phyloP scores from a whole-genome alignment of 1,140 invertebrate species.

The Batillaria attramentaria region DNA sequence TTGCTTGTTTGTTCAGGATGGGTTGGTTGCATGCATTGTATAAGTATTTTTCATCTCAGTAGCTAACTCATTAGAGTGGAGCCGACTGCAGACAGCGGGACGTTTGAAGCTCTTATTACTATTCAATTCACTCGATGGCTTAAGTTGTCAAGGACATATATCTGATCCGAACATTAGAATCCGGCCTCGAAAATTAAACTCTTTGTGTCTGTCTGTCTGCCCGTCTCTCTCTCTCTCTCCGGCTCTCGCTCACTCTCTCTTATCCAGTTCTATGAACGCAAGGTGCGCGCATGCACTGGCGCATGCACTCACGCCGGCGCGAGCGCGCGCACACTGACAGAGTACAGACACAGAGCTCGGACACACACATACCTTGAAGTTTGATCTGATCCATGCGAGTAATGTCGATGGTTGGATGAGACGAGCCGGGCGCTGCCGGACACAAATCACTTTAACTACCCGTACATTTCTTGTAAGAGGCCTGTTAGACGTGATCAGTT shows the following conservation, averaged over 20 bases:
- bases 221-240: neutral
- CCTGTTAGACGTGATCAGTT: neutral
- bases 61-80: neutral
- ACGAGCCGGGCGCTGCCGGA: too few species aligned
- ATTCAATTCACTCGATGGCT: neutral
- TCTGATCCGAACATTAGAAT: too few species aligned
- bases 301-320: neutral
- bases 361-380: neutral
- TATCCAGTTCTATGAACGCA: neutral
- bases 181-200: too few species aligned
- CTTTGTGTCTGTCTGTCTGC: neutral
- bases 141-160: neutral
- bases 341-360: neutral
- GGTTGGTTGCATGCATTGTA: neutral
- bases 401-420: neutral
- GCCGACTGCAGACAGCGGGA: neutral
- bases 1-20: neutral
- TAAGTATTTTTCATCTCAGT: neutral
- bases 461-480: neutral
- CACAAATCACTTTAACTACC: neutral
- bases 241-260: neutral
- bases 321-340: neutral
- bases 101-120: neutral
- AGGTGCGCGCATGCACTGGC: neutral
- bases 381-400: neutral